Conservation (phyloP, 2,888 invertebrate species). For the Scaptomyza caliginosa region DNA sequence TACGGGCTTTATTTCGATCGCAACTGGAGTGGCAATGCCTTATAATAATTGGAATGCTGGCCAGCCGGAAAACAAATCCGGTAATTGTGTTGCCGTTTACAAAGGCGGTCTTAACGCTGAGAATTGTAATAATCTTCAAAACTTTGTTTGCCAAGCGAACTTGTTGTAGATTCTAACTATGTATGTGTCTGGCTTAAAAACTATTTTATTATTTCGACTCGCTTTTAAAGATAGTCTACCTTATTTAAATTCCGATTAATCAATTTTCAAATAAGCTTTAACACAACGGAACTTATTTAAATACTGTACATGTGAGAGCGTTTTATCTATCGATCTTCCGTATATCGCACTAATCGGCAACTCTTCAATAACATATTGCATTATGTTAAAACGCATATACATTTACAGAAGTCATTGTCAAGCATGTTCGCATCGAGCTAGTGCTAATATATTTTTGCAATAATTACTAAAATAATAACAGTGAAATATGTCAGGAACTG, state of each 20-base stretch:
- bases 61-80: constrained; percentile 1
- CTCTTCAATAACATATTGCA: not conserved
- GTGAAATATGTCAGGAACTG: not conserved
- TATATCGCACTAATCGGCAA: not conserved
- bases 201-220: no score
- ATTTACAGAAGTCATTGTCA: not conserved
- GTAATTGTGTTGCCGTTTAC: constrained; percentile 16
- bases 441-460: not conserved
- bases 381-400: not conserved
- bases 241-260: no score
- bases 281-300: not conserved
- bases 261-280: not conserved
- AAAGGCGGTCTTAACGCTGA: not conserved
- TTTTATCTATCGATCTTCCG: not conserved
- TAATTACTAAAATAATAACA: not conserved
- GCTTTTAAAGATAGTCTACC: no score
- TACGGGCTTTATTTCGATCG: constrained; percentile 16
- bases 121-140: not conserved
- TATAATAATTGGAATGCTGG: constrained; percentile 23
- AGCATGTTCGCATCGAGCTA: not conserved
- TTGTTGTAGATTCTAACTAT: no score
- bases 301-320: not conserved
- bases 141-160: constrained; percentile 38
- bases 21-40: constrained; percentile 32
- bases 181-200: no score